Conservation (phyloP, 2,113 vertebrate species). For the Uria lomvia region DNA sequence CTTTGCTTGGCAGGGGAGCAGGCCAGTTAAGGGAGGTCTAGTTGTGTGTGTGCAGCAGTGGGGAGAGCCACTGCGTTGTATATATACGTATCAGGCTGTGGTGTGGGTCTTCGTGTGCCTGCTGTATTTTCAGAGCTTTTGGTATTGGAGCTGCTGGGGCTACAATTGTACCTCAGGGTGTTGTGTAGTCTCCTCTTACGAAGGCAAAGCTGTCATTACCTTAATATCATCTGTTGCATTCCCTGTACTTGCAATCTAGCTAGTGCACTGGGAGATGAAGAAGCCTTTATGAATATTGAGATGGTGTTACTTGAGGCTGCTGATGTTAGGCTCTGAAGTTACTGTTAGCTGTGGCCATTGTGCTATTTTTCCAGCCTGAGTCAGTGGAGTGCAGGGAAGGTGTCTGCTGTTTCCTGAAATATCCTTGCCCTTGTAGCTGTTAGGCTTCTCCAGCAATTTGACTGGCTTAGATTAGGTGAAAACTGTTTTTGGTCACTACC, state of each 20-base stretch:
- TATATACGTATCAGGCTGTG: rapidly evolving
- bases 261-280: background rate
- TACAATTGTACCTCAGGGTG: background rate
- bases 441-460: background rate
- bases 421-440: background rate
- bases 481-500: background rate
- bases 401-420: background rate
- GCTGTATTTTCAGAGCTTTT: background rate
- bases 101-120: background rate
- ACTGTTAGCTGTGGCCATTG: background rate
- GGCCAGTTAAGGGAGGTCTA: too few relatives aligned
- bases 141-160: background rate
- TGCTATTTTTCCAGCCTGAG: background rate
- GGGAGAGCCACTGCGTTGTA: rapidly evolving
- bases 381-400: background rate
- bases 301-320: background rate
- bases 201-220: background rate
- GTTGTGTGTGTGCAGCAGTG: background rate
- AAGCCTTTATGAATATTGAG: background rate
- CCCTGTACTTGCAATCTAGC: background rate
- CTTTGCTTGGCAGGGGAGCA: background rate
- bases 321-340: background rate
- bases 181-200: background rate
- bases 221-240: background rate
- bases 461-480: background rate